Base-by-base conservation (phyloP, 2,888 invertebrate species). In the Sympetrum striolatum region DNA sequence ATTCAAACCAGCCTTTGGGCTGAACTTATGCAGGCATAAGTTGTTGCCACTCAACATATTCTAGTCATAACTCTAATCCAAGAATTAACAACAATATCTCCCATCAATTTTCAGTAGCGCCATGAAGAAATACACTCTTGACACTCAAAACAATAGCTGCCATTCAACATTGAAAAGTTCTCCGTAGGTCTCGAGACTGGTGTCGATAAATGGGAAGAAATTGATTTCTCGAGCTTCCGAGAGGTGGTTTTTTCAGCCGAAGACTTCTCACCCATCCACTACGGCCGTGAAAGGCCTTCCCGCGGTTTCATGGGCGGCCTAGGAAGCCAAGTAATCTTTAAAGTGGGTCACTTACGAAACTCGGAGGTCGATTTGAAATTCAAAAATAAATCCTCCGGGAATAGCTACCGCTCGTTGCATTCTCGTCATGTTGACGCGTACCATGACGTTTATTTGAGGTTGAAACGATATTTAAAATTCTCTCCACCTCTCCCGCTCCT, bases 271-370 rank as follows among this genome's bases (percentile, higher is more conserved):
- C 48, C 31, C 81, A 58, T 35, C 53, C 31, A 58, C 58, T 35
- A 10, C 31, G 82, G 35, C 82, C 31, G 18, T 82, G 82, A 82
- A 82, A 82, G 58, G 2, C 18, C 25, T 48, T 48, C 81, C 14
- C 48, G 35, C 82, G 31, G 31, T 35, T 48, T 82, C 25, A 53
- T 18, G 58, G 82, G 82, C 53, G 58, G 58, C 14, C 35, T 25
- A 22, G 82, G 82, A 82, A 82, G 82, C 82, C 82, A 53, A 35
- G 53, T 58, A 58, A 58, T 31, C 15, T 35, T 25, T 53, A 18
- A 82, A 82, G 82, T 82, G 31, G 82, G 82, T 53, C 58, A 22
- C 82, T 82, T 82, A 82, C 82, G 82, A 82, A 82, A 82, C 82
- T 81, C n/a, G 53, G 3, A 81, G 53, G 53, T 5, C 25, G 48